Evolutionary conservation across 2,888 invertebrate species (phyloP).

Genomic region (Trissoscelio sp.): DNA sequence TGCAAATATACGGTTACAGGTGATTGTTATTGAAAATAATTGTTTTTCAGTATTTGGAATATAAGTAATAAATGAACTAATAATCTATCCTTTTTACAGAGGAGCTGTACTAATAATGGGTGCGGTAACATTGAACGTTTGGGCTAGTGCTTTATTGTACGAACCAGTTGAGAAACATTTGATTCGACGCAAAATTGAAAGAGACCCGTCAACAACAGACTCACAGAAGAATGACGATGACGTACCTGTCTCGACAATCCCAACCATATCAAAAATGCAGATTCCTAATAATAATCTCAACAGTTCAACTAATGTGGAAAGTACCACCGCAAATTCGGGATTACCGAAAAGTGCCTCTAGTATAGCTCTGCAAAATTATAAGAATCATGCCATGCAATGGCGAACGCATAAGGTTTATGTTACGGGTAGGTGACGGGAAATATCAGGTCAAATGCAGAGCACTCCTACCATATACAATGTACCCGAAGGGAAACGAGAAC

Average conservation of each 20-base stretch:
- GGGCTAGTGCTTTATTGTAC: slow-evolving; percentile 93
- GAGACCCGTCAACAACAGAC: slow-evolving; percentile 69
- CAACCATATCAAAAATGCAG: slow-evolving; percentile 49
- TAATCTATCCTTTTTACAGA: slow-evolving; percentile 82
- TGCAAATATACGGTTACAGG: slow-evolving; percentile 91
- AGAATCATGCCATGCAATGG: slow-evolving; percentile 81
- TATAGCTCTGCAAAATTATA: slow-evolving; percentile 86
- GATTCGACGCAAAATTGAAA: slow-evolving; percentile 85
- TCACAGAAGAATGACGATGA: slow-evolving; percentile 58
- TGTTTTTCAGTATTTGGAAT: background rate
- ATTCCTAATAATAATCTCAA: slow-evolving; percentile 37
- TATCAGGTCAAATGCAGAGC: slow-evolving; percentile 86
- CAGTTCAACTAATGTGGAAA: slow-evolving; percentile 14
- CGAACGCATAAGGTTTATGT: slow-evolving; percentile 86
- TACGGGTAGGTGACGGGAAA: slow-evolving; percentile 85
- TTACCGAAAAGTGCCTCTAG: slow-evolving; percentile 88
- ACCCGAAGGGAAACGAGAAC: slow-evolving; percentile 86
- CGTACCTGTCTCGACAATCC: slow-evolving; percentile 32
- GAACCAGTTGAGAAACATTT: slow-evolving; percentile 93
- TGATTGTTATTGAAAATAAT: slow-evolving; percentile 74
- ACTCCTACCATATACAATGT: slow-evolving; percentile 88
- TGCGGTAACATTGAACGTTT: slow-evolving; percentile 91
- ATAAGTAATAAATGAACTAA: background rate
- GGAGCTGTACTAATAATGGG: slow-evolving; percentile 93
- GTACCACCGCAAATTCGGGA: slow-evolving; percentile 71